Evolutionary conservation across 1,140 invertebrate genomes (phyloP).

Genomic region (Venustaconcha ellipsiformis): DNA sequence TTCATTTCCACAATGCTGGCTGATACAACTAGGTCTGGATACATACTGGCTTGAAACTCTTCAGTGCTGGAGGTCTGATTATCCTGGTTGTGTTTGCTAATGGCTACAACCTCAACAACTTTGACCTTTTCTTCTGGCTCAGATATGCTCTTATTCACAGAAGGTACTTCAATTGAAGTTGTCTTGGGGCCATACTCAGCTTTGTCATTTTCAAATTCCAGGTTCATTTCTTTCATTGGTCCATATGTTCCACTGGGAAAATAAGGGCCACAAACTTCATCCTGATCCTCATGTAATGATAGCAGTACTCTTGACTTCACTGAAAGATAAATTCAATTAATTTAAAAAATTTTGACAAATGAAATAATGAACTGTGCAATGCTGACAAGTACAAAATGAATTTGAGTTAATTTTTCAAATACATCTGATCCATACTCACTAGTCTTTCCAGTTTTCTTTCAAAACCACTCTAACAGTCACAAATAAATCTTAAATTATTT

Average conservation of each 20-base stretch:
- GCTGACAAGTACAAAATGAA: neutral
- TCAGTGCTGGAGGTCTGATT: slow-evolving; percentile 3
- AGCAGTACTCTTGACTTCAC: slow-evolving; percentile 63
- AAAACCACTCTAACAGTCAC: neutral
- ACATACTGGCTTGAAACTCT: neutral
- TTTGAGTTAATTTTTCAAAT: neutral
- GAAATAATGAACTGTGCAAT: neutral
- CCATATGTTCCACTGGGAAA: slow-evolving; percentile 23
- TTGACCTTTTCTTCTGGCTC: neutral
- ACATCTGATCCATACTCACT: neutral
- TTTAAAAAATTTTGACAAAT: neutral
- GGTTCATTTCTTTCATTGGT: slow-evolving; percentile 27
- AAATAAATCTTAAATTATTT: no score
- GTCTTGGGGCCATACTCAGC: slow-evolving; percentile 20
- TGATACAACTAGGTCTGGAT: neutral
- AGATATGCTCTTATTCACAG: slow-evolving; percentile 4
- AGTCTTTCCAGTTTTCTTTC: neutral
- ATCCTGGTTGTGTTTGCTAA: slow-evolving; percentile 21
- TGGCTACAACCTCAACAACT: neutral
- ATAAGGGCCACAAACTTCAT: slow-evolving; percentile 42
- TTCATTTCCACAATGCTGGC: neutral
- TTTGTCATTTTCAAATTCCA: slow-evolving; percentile 29
- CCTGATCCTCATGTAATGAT: slow-evolving; percentile 52
- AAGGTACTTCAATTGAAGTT: slow-evolving; percentile 25
- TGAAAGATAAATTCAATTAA: slow-evolving; percentile 33